Base-by-base conservation (phyloP, 2,888 invertebrate species). In the Athalia circularis region DNA sequence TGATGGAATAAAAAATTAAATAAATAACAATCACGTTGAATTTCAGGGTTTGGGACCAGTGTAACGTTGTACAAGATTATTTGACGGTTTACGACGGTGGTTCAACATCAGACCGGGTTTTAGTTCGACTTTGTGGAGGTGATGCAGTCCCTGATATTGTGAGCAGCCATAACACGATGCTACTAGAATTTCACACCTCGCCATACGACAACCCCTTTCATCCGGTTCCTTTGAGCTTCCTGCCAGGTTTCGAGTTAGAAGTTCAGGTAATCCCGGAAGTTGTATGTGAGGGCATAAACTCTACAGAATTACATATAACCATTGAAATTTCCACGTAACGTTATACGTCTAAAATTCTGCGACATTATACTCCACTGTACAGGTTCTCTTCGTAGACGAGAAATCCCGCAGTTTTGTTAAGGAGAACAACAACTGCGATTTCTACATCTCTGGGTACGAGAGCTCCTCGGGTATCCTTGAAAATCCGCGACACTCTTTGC, bases 171-270 rank as follows among this genome's bases (percentile, higher is more conserved):
- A 94, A 95, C 77, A 94, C 95, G 87, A 94, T 96, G 93, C 91
- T 96, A 74, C 92, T 96, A 67, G 95, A 95, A 90, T 96, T 96
- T 87, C 95, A 95, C 88, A 96, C 96, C 15, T 95, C 95, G 3
- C 95, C 95, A 0, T 95, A 93, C 88, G 96, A 96, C 89, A 95
- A 95, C 90, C 95, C 95, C 1, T 96, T 95, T 89, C 95, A 95
- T 90, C 95, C 95, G 1, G 93, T 95, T 9, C 95, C 95, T 7
- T 91, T 95, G 86, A 95, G 95, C 83, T 95, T 95, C 89, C 91
- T 96, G 80, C 95, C 95, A 1, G 96, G 96, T 82, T 96, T 96
- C 86, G 96, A 96, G 88, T 92, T 96, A 70, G 95, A 96, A 91
- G 95, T 96, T 79, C 94, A 95, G 92, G 95, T 96, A 89, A 29